Evolutionary conservation across 2,888 invertebrate species (phyloP), one percentile per base, ranked within the genome.

Genomic region (Lamellibrachia columna): DNA sequence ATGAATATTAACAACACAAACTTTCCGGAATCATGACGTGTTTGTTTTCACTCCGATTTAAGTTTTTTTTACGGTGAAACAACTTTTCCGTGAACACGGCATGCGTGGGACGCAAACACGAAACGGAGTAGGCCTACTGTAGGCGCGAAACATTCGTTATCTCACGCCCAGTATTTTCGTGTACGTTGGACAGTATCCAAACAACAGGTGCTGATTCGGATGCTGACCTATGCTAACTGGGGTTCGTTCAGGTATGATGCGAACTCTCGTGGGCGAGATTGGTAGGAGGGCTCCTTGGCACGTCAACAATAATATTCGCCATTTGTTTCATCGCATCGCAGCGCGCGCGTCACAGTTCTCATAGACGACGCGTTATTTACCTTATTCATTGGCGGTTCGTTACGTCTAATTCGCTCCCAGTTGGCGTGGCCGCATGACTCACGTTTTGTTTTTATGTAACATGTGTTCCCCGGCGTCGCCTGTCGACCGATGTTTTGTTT

Each of bases 401-500:
- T 22, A 11, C 75, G 75, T 75, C 75, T 75, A 75, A 75, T 75
- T 22, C 75, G 11, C 22, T n/a, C 3, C 75, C n/a, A 3, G 75
- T n/a, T 6, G 75, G 15, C 6, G 15, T 75, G 75, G 75, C 75
- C n/a, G 40, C 75, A 3, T 75, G 75, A 75, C 22, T 22, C 75
- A 75, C 75, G 22, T 75, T 75, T 75, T 75, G 75, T 75, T 75
- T 75, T n/a, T n/a, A n/a, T 22, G 75, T 22, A 22, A 75, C 75
- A 75, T 75, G n/a, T 75, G 75, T 75, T 75, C n/a, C 22, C 22
- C 22, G 22, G 22, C 75, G 75, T 75, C n/a, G 75, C 75, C 75
- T 22, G 75, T 75, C 75, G 75, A 75, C 75, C n/a, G 75, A 75
- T 15, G 75, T 75, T 75, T 75, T 75, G 75, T 75, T 75, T n/a